Percentiles rank a stretch among this genome's conserved stretches.
These are phyloP conservation scores for Elaphurus davidianus DNA, from an alignment of 2,113 vertebrate species.

Conservation along the genomic window DNA sequence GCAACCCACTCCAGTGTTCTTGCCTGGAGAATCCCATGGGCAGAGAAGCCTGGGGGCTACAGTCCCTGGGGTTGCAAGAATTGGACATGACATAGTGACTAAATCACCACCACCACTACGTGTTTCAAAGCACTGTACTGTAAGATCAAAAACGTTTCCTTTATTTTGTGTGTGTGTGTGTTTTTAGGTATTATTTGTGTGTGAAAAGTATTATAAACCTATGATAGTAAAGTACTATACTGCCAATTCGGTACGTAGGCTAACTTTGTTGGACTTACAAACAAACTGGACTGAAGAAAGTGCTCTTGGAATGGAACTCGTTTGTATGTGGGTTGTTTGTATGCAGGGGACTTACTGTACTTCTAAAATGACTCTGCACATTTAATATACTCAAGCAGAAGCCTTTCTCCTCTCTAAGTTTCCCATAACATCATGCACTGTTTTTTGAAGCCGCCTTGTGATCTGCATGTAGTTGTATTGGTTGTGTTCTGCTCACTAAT, in stretches of 20 bases:
- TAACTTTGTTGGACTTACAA: not conserved
- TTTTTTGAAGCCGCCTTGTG: not conserved
- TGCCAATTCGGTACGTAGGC: not conserved
- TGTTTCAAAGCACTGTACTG: not conserved
- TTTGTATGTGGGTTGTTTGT: not conserved
- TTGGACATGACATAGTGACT: not conserved
- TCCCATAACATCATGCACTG: not conserved
- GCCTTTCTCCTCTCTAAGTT: not conserved
- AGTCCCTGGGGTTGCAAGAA: not conserved
- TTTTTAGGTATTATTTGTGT: not conserved
- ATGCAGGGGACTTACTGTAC: not conserved
- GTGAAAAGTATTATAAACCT: not conserved
- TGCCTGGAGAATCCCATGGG: not conserved
- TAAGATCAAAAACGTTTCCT: not conserved
- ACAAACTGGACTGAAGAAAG: not conserved
- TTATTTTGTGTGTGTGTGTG: not conserved
- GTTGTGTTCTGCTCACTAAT: not conserved
- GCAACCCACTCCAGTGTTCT: not conserved
- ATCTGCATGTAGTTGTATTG: not conserved
- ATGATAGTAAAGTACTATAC: not conserved
- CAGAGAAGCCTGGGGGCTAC: not conserved
- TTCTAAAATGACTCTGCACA: not conserved
- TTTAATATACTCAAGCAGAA: not conserved
- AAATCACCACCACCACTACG: not conserved
- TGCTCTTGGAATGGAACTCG: not conserved